phyloP scores from a whole-genome alignment of 2,797 vertebrate species.

The Amniataba percoides region DNA sequence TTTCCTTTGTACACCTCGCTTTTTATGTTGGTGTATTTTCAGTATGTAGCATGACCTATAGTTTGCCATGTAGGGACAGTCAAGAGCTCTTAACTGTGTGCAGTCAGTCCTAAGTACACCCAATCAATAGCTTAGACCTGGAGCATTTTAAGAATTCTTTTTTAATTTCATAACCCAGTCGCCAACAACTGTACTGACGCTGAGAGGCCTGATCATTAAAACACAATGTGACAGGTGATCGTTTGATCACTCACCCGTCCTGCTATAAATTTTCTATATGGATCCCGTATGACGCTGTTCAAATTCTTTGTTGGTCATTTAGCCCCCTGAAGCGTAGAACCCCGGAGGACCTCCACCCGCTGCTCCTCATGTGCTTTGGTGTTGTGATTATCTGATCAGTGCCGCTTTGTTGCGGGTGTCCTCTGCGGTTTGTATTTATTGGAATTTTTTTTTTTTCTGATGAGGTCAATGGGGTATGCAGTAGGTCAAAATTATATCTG shows the following conservation, averaged over 20 bases:
- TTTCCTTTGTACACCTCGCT: no score
- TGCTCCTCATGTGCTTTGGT: neutral
- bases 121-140: conserved; percentile 13
- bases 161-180: conserved; percentile 32
- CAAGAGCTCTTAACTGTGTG: neutral
- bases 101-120: neutral
- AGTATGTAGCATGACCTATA: no score
- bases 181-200: neutral
- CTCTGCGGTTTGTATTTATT: neutral
- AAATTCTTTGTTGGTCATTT: neutral
- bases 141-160: conserved; percentile 7
- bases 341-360: neutral
- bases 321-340: neutral
- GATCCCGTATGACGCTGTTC: neutral
- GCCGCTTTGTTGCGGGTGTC: neutral
- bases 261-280: neutral
- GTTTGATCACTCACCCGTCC: neutral
- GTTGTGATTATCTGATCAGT: neutral
- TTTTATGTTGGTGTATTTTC: no score
- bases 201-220: conserved; percentile 4
- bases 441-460: neutral
- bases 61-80: no score
- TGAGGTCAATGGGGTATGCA: neutral
- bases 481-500: neutral
- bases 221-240: conserved; percentile 4